Percentiles rank a stretch among this genome's conserved stretches.
phyloP scores from a whole-genome alignment of 1,140 invertebrate genomes.

The Drosophila lowei region DNA sequence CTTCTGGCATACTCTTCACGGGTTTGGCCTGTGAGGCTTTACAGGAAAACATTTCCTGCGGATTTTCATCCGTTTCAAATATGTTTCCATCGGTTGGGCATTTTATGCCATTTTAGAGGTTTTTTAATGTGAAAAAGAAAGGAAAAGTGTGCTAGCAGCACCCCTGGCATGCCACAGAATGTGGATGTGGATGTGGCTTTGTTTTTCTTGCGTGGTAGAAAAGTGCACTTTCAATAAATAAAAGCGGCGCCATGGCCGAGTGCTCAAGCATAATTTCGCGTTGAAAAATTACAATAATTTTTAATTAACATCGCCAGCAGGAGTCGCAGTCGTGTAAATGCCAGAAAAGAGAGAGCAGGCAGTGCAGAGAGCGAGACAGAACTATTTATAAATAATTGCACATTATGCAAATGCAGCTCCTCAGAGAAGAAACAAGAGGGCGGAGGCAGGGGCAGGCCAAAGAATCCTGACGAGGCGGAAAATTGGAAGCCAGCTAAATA shows the following conservation, averaged over 20 bases:
- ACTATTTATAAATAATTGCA: constrained; percentile 70
- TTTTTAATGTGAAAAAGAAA: too few relatives aligned
- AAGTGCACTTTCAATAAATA: constrained; percentile 61
- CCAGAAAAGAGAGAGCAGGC: constrained; percentile 7
- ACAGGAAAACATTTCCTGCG: too few relatives aligned
- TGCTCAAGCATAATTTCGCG: constrained; percentile 67
- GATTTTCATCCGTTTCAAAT: too few relatives aligned
- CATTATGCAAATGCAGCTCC: constrained; percentile 66
- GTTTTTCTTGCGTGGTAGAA: constrained; percentile 7
- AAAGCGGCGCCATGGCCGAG: constrained; percentile 33
- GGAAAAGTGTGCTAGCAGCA: too few relatives aligned
- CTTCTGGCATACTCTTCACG: too few relatives aligned
- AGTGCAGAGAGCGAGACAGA: constrained; percentile 13
- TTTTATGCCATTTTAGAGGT: too few relatives aligned
- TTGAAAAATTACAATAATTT: constrained; percentile 77
- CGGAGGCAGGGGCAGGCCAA: background rate
- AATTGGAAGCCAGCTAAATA: constrained; percentile 13
- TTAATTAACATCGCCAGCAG: constrained; percentile 69
- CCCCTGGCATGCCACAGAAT: too few relatives aligned
- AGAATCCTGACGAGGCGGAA: constrained; percentile 1
- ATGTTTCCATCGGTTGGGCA: too few relatives aligned
- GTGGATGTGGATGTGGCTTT: too few relatives aligned
- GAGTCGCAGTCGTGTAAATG: constrained; percentile 38
- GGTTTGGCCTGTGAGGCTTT: too few relatives aligned
- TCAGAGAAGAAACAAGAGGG: background rate